Base-by-base conservation (phyloP, 2,888 invertebrate species). In the Chironomus tentans region DNA sequence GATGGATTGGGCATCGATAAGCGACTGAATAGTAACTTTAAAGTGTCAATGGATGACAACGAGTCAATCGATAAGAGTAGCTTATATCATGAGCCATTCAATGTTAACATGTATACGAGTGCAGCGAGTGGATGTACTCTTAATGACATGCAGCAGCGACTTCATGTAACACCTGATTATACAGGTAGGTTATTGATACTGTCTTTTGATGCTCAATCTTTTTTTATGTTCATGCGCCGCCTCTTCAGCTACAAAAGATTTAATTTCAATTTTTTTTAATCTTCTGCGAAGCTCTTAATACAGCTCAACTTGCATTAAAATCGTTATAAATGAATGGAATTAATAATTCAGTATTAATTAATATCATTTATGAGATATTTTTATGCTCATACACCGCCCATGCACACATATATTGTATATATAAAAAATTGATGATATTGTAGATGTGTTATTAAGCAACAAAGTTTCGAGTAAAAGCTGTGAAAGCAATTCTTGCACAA, bases 81-180 rank as follows among this genome's bases (percentile, higher is more conserved):
- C 79, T 81, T 84, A 75, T 85, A 85, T 79, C 85, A 85, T 80
- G 85, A 85, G 80, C 85, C 85, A 62, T 85, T 85, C 81, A 85
- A 84, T 80, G 83, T 84, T 78, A 84, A 84, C 79, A 83, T 84
- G 83, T 84, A 83, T 78, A 84, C 84, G 72, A 84, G 83, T 80
- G 84, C 85, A 77, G 84, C 84, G 70, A 84, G 84, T 79, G 84
- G 82, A 76, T 84, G 84, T 78, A 83, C 84, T 72, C 81, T 84
- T 80, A 84, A 84, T 80, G 83, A 84, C 80, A 81, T 84, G 79
- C 80, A 80, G 22, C 85, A 85, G 79, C 82, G 84, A 75, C 84
- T 85, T 80, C 84, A 85, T 80, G 84, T 84, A 80, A 86, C 87
- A 79, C 87, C 87, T 77, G 87, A 87, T 81, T 88, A 87, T 80